phyloP scores from a whole-genome alignment of 2,888 invertebrate genomes.

The Lasius platythorax region DNA sequence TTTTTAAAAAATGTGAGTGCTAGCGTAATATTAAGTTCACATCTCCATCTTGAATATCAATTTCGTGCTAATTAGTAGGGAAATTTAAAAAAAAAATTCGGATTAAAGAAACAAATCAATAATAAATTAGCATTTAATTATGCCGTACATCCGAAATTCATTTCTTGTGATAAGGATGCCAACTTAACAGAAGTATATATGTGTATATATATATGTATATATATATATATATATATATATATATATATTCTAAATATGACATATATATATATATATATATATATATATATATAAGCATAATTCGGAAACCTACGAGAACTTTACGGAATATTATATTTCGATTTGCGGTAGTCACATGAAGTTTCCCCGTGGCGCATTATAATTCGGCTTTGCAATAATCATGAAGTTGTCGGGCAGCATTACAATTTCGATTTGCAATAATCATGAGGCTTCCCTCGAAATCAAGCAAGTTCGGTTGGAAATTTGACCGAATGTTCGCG shows the following conservation, averaged over 20 bases:
- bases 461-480: constrained; percentile 52
- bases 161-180: no score
- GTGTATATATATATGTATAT: background rate
- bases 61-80: no score
- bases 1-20: no score
- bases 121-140: no score
- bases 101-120: no score
- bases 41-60: no score
- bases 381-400: constrained; percentile 43
- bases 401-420: constrained; percentile 30
- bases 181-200: background rate
- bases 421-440: constrained; percentile 46
- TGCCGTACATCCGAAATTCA: no score
- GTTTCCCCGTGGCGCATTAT: background rate
- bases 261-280: background rate
- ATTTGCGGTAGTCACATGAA: background rate
- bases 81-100: no score
- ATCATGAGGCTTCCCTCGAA: constrained; percentile 50
- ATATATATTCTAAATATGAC: background rate
- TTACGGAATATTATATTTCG: constrained; percentile 8
- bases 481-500: constrained; percentile 33
- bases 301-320: background rate
- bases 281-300: background rate
- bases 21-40: no score
- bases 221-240: background rate